These are phyloP conservation scores for Mus minutoides DNA, from an alignment of 2,797 vertebrate species.

Conservation along the genomic window DNA sequence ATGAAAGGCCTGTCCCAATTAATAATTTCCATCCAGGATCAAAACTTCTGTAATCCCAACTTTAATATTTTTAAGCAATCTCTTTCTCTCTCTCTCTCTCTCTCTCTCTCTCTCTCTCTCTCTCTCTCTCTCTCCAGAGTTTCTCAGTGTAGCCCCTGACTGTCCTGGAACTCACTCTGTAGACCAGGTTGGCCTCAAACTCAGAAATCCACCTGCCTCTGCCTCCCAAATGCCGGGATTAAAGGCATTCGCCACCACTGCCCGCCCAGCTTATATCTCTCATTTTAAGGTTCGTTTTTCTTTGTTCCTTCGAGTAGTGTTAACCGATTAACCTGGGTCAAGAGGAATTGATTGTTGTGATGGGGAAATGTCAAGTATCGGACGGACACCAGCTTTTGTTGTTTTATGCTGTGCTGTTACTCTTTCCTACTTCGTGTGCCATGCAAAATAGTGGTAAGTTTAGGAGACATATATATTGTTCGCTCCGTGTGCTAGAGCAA, in stretches of 20 bases:
- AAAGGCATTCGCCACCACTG: too few relatives aligned
- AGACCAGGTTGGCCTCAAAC: too few relatives aligned
- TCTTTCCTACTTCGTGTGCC: not conserved
- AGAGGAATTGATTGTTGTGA: not conserved
- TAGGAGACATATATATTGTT: not conserved
- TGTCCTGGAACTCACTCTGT: too few relatives aligned
- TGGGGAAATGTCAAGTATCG: not conserved
- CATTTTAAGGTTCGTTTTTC: constrained; percentile 45
- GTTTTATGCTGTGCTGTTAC: not conserved
- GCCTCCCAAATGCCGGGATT: too few relatives aligned
- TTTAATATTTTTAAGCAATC: constrained; percentile 41
- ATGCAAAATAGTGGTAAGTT: not conserved
- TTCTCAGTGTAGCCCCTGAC: too few relatives aligned
- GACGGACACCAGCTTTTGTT: not conserved
- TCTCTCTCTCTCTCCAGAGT: too few relatives aligned
- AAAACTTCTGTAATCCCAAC: not conserved
- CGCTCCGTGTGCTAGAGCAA: not conserved
- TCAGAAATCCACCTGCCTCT: too few relatives aligned
- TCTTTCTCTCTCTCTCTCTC: too few relatives aligned
- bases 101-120: too few relatives aligned
- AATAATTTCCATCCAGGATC: not conserved
- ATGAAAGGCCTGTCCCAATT: not conserved
- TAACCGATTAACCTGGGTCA: constrained; percentile 7
- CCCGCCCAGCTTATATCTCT: not conserved
- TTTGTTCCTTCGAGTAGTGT: constrained; percentile 8